phyloP scores from a whole-genome alignment of 2,113 vertebrate genomes.

The Brienomyrus longianalis region DNA sequence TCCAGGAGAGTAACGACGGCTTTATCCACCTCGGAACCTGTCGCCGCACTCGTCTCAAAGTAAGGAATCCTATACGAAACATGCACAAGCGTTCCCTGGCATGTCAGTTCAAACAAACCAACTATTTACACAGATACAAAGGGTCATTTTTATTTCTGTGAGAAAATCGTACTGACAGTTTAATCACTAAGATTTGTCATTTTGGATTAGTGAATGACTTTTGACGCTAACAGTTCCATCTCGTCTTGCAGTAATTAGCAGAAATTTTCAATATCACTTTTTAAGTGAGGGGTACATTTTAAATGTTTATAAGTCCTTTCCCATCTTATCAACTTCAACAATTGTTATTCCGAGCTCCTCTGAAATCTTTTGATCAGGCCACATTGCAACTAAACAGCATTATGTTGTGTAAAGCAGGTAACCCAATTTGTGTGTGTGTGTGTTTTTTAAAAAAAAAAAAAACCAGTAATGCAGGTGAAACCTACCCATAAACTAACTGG shows the following conservation, averaged over 20 bases:
- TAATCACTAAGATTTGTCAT: neutral
- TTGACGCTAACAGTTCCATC: neutral
- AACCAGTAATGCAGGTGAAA: neutral
- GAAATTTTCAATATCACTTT: neutral
- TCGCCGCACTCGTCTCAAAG: constrained; percentile 89
- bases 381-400: neutral
- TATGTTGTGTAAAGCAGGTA: neutral
- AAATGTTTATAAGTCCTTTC: neutral
- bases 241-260: neutral
- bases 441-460: neutral
- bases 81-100: neutral
- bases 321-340: neutral
- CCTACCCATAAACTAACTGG: neutral
- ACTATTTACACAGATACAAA: neutral
- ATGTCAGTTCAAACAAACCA: neutral
- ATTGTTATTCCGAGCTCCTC: neutral
- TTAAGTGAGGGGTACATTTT: neutral
- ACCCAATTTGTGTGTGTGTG: neutral
- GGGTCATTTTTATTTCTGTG: neutral
- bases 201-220: neutral
- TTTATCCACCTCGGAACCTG: constrained; percentile 77
- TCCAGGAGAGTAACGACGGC: constrained; percentile 82
- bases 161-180: neutral
- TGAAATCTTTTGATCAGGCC: neutral
- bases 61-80: constrained; percentile 71